phyloP scores from a whole-genome alignment of 2,113 vertebrate genomes.

The Ochotona princeps region DNA sequence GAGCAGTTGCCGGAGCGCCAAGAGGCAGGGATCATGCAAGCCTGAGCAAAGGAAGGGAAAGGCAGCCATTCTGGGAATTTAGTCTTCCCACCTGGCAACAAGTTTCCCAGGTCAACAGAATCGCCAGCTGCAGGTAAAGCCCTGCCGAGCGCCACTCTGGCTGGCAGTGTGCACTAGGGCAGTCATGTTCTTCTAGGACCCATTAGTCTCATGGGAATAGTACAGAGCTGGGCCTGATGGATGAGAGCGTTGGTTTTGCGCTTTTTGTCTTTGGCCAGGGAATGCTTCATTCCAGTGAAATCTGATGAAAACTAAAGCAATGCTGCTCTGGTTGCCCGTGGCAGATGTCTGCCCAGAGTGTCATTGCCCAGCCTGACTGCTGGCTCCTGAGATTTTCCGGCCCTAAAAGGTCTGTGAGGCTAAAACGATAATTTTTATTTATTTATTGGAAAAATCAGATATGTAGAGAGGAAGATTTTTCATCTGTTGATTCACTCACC shows the following conservation, averaged over 20 bases:
- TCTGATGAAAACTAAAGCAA: not conserved
- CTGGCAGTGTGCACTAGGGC: accelerated
- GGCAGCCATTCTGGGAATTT: not conserved
- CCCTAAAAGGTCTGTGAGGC: not conserved
- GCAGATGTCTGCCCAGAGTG: not conserved
- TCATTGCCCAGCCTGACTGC: not conserved
- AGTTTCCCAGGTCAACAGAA: accelerated
- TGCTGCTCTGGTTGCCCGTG: not conserved
- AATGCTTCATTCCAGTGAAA: not conserved
- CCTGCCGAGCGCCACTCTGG: not conserved
- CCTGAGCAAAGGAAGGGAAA: not conserved
- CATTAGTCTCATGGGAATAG: not conserved
- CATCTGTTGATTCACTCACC: no score
- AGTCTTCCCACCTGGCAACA: not conserved
- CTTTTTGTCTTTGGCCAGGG: not conserved
- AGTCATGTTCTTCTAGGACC: not conserved
- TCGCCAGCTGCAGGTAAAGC: not conserved
- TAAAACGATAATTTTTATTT: not conserved
- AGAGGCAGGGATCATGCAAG: not conserved
- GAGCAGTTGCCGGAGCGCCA: not conserved
- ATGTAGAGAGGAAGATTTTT: no score
- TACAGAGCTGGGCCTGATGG: not conserved
- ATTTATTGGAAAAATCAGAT: no score
- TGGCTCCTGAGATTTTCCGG: not conserved
- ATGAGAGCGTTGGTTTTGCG: constrained; percentile 23